These are phyloP conservation scores for Malachius bipustulatus DNA, from an alignment of 2,888 invertebrate genomes.

Conservation along the genomic window DNA sequence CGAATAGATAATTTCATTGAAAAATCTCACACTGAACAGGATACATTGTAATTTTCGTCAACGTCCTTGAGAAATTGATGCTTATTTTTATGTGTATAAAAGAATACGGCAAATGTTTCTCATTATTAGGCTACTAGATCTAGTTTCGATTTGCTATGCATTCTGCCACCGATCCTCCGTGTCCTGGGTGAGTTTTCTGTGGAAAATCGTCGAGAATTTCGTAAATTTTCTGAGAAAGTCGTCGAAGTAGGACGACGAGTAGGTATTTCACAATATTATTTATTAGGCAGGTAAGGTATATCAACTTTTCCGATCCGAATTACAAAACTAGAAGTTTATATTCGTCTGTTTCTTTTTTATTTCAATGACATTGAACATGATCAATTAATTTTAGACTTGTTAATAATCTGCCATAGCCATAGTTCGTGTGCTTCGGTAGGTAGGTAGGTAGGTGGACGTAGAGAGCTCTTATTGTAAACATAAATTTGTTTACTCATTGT, in stretches of 20 bases:
- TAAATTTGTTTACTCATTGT: too few species aligned
- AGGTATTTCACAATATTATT: constrained; percentile 30
- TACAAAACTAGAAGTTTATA: too few species aligned
- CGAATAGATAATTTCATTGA: constrained; percentile 21
- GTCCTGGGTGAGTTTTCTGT: too few species aligned
- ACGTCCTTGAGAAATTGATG: constrained; percentile 27
- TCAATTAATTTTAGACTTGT: constrained; percentile 23
- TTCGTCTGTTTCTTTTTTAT: constrained; percentile 20
- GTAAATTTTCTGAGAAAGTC: constrained; percentile 30
- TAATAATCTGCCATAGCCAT: constrained; percentile 22
- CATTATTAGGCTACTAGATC: constrained; percentile 5
- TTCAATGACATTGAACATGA: constrained; percentile 31
- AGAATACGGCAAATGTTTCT: constrained; percentile 5
- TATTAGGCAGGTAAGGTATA: too few species aligned
- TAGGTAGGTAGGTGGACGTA: too few species aligned
- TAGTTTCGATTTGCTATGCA: too few species aligned
- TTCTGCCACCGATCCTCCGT: too few species aligned
- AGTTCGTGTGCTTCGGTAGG: too few species aligned
- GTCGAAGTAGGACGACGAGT: constrained; percentile 29
- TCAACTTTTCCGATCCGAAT: too few species aligned
- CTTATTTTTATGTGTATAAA: neutral
- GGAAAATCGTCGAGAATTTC: too few species aligned
- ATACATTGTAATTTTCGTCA: constrained; percentile 15
- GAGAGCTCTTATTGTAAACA: too few species aligned
- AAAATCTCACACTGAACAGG: constrained; percentile 19